These are phyloP conservation scores for Vanacampus margaritifer DNA, from an alignment of 2,113 vertebrate genomes.

Conservation along the genomic window DNA sequence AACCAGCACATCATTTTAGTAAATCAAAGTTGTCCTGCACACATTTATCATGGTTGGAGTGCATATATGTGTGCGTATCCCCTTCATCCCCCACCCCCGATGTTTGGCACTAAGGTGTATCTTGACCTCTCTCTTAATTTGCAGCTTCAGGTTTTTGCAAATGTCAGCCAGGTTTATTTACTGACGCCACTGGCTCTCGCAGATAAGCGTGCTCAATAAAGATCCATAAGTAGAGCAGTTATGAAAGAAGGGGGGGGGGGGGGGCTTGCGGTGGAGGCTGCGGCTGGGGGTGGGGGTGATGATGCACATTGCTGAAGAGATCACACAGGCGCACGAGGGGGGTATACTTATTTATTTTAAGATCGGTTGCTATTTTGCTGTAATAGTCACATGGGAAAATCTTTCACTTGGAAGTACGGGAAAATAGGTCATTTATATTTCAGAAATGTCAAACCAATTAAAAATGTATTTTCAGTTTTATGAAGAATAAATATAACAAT, in stretches of 20 bases:
- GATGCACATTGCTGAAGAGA: conserved; percentile 49
- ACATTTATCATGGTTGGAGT: neutral
- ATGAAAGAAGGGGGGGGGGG: conserved; percentile 44
- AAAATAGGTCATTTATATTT: conserved; percentile 67
- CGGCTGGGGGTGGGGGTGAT: conserved; percentile 1
- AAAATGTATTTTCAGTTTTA: conserved; percentile 56
- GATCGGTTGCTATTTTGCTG: conserved; percentile 45
- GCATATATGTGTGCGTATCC: neutral
- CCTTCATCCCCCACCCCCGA: neutral
- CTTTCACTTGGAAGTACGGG: conserved; percentile 53
- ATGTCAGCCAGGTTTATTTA: conserved; percentile 54
- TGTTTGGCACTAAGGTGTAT: conserved; percentile 34
- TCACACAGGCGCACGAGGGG: conserved; percentile 41
- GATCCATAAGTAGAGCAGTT: conserved; percentile 64
- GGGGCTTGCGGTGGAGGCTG: conserved; percentile 13
- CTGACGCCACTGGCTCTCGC: conserved; percentile 43
- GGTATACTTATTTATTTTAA: neutral
- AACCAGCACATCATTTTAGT: conserved; percentile 7
- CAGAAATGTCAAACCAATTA: conserved; percentile 59
- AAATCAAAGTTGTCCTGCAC: neutral
- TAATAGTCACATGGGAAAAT: conserved; percentile 59
- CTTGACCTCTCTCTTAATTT: conserved; percentile 29
- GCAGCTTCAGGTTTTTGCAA: conserved; percentile 35
- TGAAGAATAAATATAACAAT: conserved; percentile 76
- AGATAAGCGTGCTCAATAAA: conserved; percentile 40